These are phyloP conservation scores for Metallyticus violacea DNA, from an alignment of 2,888 invertebrate genomes.

Conservation along the genomic window DNA sequence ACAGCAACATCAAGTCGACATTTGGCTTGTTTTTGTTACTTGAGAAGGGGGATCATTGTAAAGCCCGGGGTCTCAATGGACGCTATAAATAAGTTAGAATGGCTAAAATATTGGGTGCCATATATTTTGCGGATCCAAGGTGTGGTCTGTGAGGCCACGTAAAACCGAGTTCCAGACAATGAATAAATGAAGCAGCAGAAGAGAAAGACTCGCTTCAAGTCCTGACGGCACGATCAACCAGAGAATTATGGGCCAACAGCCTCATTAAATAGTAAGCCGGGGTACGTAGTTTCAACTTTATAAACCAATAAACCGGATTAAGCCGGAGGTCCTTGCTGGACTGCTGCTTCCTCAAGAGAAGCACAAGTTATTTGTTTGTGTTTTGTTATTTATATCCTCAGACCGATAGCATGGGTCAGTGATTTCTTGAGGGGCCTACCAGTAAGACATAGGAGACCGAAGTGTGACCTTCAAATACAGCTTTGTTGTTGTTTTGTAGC, in stretches of 20 bases:
- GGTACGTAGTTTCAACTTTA: not conserved
- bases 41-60: not conserved
- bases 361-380: not conserved
- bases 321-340: not conserved
- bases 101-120: not conserved
- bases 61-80: not conserved
- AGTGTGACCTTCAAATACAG: no score
- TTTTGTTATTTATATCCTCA: not conserved
- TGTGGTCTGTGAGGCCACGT: not conserved
- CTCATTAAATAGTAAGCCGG: not conserved
- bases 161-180: not conserved
- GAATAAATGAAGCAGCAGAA: not conserved
- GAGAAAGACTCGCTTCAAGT: not conserved
- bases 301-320: not conserved
- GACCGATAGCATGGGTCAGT: no score
- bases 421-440: no score
- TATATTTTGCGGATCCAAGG: not conserved
- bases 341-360: not conserved
- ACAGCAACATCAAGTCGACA: not conserved
- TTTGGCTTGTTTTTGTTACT: not conserved
- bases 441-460: no score
- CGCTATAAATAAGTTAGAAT: not conserved
- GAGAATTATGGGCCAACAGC: not conserved
- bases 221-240: not conserved
- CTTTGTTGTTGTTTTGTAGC: no score